A percentile compares a stretch with the other conserved stretches of the same genome.
Evolutionary conservation across 1,140 invertebrate species (phyloP).

Genomic region (Eumaeus atala): DNA sequence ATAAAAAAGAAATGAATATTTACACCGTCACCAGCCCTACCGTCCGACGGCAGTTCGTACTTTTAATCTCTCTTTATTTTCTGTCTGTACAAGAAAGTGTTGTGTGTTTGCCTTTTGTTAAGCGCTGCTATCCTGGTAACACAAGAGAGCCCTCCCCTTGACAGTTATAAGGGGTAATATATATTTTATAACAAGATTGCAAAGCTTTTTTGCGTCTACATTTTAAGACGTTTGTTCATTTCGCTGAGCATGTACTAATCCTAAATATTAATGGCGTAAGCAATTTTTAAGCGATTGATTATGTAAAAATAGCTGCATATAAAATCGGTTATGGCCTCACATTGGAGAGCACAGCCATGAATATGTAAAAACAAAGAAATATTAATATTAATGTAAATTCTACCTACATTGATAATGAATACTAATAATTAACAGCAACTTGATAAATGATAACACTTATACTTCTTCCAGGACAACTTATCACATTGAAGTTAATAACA

Average conservation of each 20-base stretch:
- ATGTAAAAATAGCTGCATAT: too few species aligned
- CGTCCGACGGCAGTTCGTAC: constrained; percentile 31
- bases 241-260: constrained; percentile 3
- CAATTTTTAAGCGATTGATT: too few species aligned
- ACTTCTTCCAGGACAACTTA: too few species aligned
- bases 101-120: constrained; percentile 54
- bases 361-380: too few species aligned
- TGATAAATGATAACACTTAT: too few species aligned
- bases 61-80: constrained; percentile 60
- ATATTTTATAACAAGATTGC: constrained; percentile 20
- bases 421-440: too few species aligned
- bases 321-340: too few species aligned
- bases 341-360: too few species aligned
- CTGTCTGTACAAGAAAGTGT: constrained; percentile 42
- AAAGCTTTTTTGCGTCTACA: not conserved
- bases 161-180: constrained; percentile 22
- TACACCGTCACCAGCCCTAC: constrained; percentile 25
- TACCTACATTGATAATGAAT: too few species aligned
- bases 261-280: too few species aligned
- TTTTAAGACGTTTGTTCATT: constrained; percentile 10
- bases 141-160: constrained; percentile 23
- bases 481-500: too few species aligned
- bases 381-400: too few species aligned
- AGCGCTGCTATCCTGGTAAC: constrained; percentile 35
- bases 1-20: constrained; percentile 11